Conservation (phyloP, 2,888 invertebrate species). For the Eilema sororculum region DNA sequence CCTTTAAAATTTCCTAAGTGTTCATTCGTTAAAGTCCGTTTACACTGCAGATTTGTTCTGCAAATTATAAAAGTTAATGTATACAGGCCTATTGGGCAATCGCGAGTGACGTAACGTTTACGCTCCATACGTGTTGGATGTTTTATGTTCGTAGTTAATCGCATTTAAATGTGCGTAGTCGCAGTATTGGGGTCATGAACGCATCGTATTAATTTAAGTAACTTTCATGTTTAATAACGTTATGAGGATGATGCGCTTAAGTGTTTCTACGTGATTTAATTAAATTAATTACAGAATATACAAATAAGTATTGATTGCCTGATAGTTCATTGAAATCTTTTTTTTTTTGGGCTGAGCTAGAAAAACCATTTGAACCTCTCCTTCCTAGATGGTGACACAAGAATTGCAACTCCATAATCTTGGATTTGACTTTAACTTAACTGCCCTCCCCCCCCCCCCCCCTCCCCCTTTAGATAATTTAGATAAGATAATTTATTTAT, state of each 20-base stretch:
- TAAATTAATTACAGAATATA: not conserved
- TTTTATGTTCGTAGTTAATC: conserved; percentile 14
- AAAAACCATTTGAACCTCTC: too few species aligned
- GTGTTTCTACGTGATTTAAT: not conserved
- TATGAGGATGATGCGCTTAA: not conserved
- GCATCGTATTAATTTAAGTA: not conserved
- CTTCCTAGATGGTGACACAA: too few species aligned
- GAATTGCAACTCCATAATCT: too few species aligned
- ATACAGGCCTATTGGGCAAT: conserved; percentile 4
- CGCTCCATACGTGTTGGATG: not conserved
- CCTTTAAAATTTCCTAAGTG: not conserved
- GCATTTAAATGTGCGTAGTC: not conserved
- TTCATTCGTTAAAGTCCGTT: not conserved
- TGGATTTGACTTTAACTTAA: too few species aligned
- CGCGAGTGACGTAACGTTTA: conserved; percentile 10
- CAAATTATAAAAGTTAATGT: not conserved
- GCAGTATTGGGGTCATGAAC: conserved; percentile 9
- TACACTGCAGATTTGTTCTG: conserved; percentile 6
- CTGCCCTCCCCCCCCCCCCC: too few species aligned
- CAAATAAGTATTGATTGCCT: too few species aligned
- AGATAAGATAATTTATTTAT: too few species aligned
- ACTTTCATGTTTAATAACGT: not conserved
- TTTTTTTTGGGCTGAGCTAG: too few species aligned
- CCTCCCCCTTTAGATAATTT: too few species aligned
- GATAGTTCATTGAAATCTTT: too few species aligned